Conservation (phyloP, 2,797 vertebrate genomes). For the Myotis pilosus region DNA sequence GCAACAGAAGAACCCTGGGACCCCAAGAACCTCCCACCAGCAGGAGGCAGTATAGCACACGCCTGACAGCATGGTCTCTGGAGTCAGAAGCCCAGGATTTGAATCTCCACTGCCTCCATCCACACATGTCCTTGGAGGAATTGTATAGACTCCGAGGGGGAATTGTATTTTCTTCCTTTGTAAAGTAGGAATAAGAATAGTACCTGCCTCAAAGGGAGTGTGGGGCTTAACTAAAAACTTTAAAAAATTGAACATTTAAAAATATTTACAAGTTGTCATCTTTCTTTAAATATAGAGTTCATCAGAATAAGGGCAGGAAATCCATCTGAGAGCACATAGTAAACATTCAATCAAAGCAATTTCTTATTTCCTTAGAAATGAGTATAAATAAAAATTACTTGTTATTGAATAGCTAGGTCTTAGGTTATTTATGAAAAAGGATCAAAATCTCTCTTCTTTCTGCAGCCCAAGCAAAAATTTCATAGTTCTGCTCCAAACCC, state of each 20-base stretch:
- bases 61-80: neutral
- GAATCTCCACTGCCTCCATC: neutral
- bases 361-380: constrained; percentile 49
- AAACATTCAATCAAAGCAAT: constrained; percentile 13
- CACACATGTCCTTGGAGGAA: neutral
- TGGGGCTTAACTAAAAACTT: constrained; percentile 11
- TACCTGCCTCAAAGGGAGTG: neutral
- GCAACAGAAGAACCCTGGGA: neutral
- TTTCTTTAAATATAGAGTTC: constrained; percentile 18
- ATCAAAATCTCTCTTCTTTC: constrained; percentile 22
- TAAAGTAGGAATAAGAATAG: neutral
- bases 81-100: neutral
- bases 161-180: neutral
- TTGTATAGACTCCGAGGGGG: neutral
- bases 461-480: neutral
- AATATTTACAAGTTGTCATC: neutral
- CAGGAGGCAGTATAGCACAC: neutral
- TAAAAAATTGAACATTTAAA: constrained; percentile 36
- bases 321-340: neutral
- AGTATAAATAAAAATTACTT: constrained; percentile 39
- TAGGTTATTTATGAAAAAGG: constrained; percentile 47
- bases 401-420: neutral
- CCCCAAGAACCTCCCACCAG: neutral
- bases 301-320: neutral
- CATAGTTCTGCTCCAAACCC: neutral